Conservation (phyloP, 2,113 vertebrate species). For the Ondatra zibethicus region DNA sequence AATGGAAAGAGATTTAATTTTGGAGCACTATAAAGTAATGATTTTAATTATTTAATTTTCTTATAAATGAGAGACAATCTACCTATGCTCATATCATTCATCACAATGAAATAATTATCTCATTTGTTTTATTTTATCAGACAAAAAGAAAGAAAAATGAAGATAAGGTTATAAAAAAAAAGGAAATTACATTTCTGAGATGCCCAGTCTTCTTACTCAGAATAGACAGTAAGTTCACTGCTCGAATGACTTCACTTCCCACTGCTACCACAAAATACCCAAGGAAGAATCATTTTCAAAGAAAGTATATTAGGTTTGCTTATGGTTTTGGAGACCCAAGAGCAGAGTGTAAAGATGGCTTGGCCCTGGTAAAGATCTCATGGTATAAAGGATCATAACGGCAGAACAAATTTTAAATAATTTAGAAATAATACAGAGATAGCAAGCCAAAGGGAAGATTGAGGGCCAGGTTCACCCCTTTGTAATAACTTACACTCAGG, state of each 20-base stretch:
- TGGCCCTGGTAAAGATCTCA: neutral
- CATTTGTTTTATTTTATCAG: constrained; percentile 68
- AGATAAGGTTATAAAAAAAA: neutral
- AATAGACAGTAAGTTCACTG: neutral
- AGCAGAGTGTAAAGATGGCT: too few species aligned
- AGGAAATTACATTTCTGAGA: neutral
- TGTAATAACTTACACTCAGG: neutral
- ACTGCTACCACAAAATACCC: neutral
- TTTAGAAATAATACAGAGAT: neutral
- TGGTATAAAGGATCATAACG: too few species aligned
- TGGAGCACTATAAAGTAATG: constrained; percentile 66
- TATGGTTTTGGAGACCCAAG: neutral
- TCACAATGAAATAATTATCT: constrained; percentile 75
- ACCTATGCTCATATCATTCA: constrained; percentile 54
- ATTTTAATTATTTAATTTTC: constrained; percentile 68
- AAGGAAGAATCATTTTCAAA: neutral
- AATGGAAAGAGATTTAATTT: constrained; percentile 65
- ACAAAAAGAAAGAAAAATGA: neutral
- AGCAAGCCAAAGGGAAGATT: neutral
- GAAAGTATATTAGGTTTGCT: neutral
- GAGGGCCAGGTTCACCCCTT: neutral
- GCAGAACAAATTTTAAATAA: neutral
- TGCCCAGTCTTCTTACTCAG: neutral
- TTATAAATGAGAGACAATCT: constrained; percentile 73
- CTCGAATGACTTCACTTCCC: neutral